A percentile compares a stretch with the other conserved stretches of the same genome.
phyloP scores from a whole-genome alignment of 1,140 invertebrate genomes.

The Aphelenchoides fujianensis region DNA sequence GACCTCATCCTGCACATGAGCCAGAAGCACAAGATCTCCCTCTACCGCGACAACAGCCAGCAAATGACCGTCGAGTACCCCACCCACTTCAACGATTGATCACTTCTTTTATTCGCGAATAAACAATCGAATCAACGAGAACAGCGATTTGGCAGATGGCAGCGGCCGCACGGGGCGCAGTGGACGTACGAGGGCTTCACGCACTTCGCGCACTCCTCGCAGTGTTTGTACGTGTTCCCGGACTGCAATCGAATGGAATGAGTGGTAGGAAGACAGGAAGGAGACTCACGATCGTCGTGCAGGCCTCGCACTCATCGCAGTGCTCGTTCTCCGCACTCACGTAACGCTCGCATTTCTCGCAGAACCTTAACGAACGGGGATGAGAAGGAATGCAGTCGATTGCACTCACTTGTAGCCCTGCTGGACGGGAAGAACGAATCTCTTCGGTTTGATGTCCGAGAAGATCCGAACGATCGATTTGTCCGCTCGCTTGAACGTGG shows the following conservation, averaged over 20 bases:
- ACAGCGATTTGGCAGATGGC: slow-evolving; percentile 12
- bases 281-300: neutral
- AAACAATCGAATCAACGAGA: neutral
- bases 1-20: neutral
- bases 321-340: slow-evolving; percentile 1
- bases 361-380: slow-evolving; percentile 1
- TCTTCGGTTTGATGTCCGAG: neutral
- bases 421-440: neutral
- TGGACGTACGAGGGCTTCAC: neutral
- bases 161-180: neutral
- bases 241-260: slow-evolving; percentile 2
- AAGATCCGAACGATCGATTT: slow-evolving; percentile 19
- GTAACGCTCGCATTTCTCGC: neutral
- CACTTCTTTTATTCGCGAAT: neutral
- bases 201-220: neutral
- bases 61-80: neutral
- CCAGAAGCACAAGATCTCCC: neutral
- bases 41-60: neutral
- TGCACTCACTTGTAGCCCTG: neutral
- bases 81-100: neutral
- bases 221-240: neutral
- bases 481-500: neutral
- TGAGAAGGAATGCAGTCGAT: neutral
- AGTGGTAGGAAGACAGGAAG: too few relatives aligned
- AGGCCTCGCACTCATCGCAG: neutral